Base-by-base conservation (phyloP, 2,797 vertebrate species). In the Chelon auratus region DNA sequence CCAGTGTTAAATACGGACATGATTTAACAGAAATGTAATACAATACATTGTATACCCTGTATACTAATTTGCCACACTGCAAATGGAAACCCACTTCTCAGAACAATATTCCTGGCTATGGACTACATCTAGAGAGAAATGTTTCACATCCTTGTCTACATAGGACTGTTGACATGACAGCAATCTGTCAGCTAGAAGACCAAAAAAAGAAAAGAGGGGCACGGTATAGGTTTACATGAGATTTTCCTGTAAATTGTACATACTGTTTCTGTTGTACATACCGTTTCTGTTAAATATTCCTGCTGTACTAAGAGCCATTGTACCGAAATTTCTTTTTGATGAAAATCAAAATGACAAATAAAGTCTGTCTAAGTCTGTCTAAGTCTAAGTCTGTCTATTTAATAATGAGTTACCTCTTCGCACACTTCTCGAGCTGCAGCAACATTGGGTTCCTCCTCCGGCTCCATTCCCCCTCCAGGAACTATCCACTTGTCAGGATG, bases 401-500 rank as follows among this genome's bases (percentile, higher is more conserved):
- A 48, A 61, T 22, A 53, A 42, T 57, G 20, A 14, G 24, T 18
- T 22, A 99, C 98, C 97, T 99, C 98, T 77, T 99, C 98, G 82
- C 97, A 99, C 79, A 99, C 98, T 94, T 99, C 98, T 18, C 98
- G 95, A 75, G 93, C 95, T 3, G 98, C 98, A 0, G 98, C 98
- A 82, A 96, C 93, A 36, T 90, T 94, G 3, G 98, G 97, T 91
- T 99, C 98, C 89, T 99, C 98, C 68, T 98, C 97, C 0, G 98
- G 98, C 92, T 99, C 98, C 97, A 99, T 97, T 77, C 98, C 98
- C 18, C 98, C 98, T 62, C 98, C 98, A 9, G 98, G 98, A 78
- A 99, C 98, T 48, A 99, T 99, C 98, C 98, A 99, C 91, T 97
- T 97, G 73, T 99, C 98, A 1, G 97, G 97, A 91, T 99, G 95